A percentile compares a stretch with the other conserved stretches of the same genome.
phyloP scores from a whole-genome alignment of 2,113 vertebrate genomes.

The Sphyrna mokarran region DNA sequence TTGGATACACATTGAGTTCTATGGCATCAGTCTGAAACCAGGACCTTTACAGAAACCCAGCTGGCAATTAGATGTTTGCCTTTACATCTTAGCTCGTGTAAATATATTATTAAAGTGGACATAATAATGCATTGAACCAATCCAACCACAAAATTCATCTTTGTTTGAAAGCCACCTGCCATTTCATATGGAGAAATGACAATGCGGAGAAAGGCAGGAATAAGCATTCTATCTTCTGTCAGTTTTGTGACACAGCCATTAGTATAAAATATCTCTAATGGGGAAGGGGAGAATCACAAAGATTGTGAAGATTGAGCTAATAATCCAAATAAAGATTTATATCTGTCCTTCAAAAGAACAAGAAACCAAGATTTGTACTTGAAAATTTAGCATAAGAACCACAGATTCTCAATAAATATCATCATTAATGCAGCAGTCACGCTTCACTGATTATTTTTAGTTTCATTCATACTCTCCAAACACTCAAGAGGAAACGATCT shows the following conservation, averaged over 20 bases:
- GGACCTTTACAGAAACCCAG: neutral
- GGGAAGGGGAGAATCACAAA: neutral
- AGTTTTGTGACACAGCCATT: conserved; percentile 16
- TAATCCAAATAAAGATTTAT: conserved; percentile 27
- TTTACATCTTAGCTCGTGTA: neutral
- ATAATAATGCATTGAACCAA: neutral
- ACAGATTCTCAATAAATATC: neutral
- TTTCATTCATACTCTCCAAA: neutral
- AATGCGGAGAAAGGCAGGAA: neutral
- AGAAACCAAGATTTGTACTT: neutral
- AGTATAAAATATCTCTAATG: conserved; percentile 1
- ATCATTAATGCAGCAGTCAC: neutral
- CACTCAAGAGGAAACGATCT: neutral
- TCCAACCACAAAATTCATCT: conserved; percentile 16
- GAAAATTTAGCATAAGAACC: neutral
- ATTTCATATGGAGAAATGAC: neutral
- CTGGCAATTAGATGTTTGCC: neutral
- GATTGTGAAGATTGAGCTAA: neutral
- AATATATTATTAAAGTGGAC: neutral
- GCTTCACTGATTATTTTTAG: neutral
- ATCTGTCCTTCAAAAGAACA: conserved; percentile 31
- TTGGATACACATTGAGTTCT: neutral
- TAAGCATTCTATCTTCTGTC: conserved; percentile 21
- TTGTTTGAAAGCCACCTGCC: conserved; percentile 10
- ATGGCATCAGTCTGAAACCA: neutral